Percentiles rank a stretch among this genome's conserved stretches.
Conservation (phyloP, 2,888 invertebrate genomes). For the Physocephala rufipes region DNA sequence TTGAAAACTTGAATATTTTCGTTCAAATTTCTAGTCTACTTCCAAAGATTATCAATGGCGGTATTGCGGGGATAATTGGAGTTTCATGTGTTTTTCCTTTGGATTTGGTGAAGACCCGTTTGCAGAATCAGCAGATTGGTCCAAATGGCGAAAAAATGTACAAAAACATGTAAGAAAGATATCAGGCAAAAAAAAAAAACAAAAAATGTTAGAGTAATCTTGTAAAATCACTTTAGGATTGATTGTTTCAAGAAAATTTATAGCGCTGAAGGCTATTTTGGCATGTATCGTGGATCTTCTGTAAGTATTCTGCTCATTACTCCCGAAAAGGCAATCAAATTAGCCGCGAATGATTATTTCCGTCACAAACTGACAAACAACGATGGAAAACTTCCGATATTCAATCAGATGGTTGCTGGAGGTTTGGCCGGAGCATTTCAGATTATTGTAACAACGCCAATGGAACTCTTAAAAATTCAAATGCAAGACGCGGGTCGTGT, state of each 20-base stretch:
- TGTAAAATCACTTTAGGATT: constrained; percentile 70
- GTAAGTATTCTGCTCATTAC: constrained; percentile 98
- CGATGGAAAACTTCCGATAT: constrained; percentile 78
- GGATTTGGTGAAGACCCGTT: constrained; percentile 95
- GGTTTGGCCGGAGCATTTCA: constrained; percentile 96
- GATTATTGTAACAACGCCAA: constrained; percentile 96
- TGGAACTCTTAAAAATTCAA: constrained; percentile 99
- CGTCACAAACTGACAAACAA: constrained; percentile 81
- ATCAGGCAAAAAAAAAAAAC: too few species aligned
- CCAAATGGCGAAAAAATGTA: constrained; percentile 93
- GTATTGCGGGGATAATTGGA: constrained; percentile 97
- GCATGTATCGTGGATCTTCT: constrained; percentile 98
- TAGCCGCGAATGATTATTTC: constrained; percentile 98
- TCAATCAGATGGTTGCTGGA: constrained; percentile 92
- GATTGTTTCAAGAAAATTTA: constrained; percentile 97
- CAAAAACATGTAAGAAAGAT: constrained; percentile 88
- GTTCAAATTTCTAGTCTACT: constrained; percentile 79
- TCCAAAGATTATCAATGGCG: constrained; percentile 97
- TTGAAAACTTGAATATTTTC: too few species aligned
- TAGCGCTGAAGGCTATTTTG: constrained; percentile 92
- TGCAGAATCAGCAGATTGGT: constrained; percentile 95
- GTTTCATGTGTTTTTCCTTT: constrained; percentile 97
- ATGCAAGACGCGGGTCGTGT: constrained; percentile 96
- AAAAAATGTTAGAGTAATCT: neutral
- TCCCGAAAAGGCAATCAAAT: constrained; percentile 98